phyloP scores from a whole-genome alignment of 2,888 invertebrate species.

The Augochlorella aurata region DNA sequence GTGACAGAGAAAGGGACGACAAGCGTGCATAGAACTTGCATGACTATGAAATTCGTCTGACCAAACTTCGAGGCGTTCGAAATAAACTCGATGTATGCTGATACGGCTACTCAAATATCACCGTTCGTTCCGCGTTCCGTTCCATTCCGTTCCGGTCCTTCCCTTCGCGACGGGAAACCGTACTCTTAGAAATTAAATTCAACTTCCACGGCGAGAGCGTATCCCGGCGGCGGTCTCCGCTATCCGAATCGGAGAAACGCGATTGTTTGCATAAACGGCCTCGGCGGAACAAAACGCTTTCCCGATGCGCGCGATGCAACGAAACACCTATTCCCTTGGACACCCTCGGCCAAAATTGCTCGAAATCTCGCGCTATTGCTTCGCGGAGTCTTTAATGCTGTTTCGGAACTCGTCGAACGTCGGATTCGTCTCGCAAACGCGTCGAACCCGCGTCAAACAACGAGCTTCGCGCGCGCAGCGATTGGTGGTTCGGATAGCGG shows the following conservation, averaged over 20 bases:
- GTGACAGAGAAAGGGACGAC: neutral
- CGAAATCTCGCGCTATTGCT: too few species aligned
- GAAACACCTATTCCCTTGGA: too few species aligned
- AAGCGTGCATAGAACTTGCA: constrained; percentile 6
- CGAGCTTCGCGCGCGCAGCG: too few species aligned
- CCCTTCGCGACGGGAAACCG: neutral
- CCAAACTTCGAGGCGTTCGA: constrained; percentile 10
- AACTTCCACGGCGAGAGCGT: neutral
- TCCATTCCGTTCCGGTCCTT: neutral
- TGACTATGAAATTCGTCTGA: constrained; percentile 16
- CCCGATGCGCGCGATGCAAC: neutral
- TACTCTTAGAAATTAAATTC: neutral
- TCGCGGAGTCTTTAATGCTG: too few species aligned
- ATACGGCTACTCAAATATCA: constrained; percentile 11
- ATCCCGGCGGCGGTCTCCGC: neutral
- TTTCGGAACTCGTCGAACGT: too few species aligned
- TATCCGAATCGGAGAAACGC: neutral
- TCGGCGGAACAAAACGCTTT: neutral
- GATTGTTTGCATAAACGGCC: neutral
- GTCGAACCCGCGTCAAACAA: too few species aligned
- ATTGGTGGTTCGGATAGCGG: too few species aligned
- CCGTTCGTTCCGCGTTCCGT: neutral
- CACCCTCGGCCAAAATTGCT: too few species aligned
- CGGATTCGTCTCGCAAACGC: too few species aligned
- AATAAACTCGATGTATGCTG: constrained; percentile 10